A percentile compares a stretch with the other conserved stretches of the same genome.
Evolutionary conservation across 2,888 invertebrate genomes (phyloP).

Genomic region (Spodoptera picta): DNA sequence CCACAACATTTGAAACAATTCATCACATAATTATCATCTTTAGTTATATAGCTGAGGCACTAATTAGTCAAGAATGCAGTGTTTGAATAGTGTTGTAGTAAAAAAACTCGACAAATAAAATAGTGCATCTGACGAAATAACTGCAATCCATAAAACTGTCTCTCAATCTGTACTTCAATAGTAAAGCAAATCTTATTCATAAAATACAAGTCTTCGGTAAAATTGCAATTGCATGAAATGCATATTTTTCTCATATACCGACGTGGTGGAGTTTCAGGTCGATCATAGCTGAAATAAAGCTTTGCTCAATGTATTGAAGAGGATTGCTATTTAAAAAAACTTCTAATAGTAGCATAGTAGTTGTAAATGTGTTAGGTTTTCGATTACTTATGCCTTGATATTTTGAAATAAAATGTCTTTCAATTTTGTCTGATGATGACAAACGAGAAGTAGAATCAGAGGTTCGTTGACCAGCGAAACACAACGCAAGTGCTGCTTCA

Average conservation of each 20-base stretch:
- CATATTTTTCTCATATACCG: conserved; percentile 38
- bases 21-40: too few relatives aligned
- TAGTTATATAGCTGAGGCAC: too few relatives aligned
- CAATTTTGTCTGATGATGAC: too few relatives aligned
- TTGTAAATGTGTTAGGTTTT: too few relatives aligned
- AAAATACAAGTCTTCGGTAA: conserved; percentile 25
- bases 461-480: too few relatives aligned
- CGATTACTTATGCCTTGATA: too few relatives aligned
- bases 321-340: conserved; percentile 26
- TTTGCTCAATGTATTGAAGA: conserved; percentile 30
- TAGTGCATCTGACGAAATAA: not conserved
- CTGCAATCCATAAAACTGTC: not conserved
- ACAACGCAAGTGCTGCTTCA: too few relatives aligned
- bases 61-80: too few relatives aligned
- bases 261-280: conserved; percentile 28
- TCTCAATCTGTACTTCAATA: conserved; percentile 5
- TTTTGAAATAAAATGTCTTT: too few relatives aligned
- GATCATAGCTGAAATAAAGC: conserved; percentile 49
- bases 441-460: too few relatives aligned
- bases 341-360: not conserved
- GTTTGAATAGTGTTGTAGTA: too few relatives aligned
- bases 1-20: too few relatives aligned
- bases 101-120: not conserved
- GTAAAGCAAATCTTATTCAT: conserved; percentile 31
- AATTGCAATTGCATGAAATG: conserved; percentile 46